Evolutionary conservation across 2,888 invertebrate genomes (phyloP), one percentile per base, ranked within the genome.

Genomic region (Cephus nigrinus): DNA sequence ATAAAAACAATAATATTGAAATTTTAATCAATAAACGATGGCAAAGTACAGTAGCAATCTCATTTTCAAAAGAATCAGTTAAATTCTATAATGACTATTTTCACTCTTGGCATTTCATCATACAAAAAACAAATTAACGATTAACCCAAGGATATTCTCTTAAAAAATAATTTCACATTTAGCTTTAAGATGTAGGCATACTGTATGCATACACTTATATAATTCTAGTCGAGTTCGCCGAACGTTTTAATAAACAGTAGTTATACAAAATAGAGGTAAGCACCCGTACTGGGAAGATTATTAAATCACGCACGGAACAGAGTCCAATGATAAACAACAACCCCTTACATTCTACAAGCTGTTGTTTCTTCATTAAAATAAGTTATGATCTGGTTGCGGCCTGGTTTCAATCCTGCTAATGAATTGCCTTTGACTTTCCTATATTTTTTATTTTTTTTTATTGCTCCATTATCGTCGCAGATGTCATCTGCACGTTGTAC

Each of bases 271-370:
- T 9, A 9, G 55, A 55, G 55, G 55, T 55, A 55, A 55, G 55
- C 23, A 55, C 55, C 55, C 55, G 55, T 55, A 15, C 23, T 23
- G 55, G 23, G 9, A 34, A 77, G 74, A 80, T 79, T 76, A 80
- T 79, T 79, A 77, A 80, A 71, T 77, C 77, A 79, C 77, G 72
- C 55, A 78, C 33, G 74, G 81, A 80, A 81, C 79, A 80, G 76
- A 80, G 78, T 78, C 81, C 81, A 75, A 40, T 55, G 79, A 81
- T 77, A 77, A 80, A 75, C 68, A 75, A 68, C 33, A 32, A 69
- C 75, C 68, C 74, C 73, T 36, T 34, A 32, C 35, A 35, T 73
- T 55, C 55, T 3, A 5, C 55, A 55, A 55, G 55, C 23, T 55
- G 55, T 55, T 55, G 55, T 55, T 55, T 9, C 23, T 55, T 23